These are phyloP conservation scores for Nymphalis c-album DNA, from an alignment of 2,888 invertebrate species.

Conservation along the genomic window DNA sequence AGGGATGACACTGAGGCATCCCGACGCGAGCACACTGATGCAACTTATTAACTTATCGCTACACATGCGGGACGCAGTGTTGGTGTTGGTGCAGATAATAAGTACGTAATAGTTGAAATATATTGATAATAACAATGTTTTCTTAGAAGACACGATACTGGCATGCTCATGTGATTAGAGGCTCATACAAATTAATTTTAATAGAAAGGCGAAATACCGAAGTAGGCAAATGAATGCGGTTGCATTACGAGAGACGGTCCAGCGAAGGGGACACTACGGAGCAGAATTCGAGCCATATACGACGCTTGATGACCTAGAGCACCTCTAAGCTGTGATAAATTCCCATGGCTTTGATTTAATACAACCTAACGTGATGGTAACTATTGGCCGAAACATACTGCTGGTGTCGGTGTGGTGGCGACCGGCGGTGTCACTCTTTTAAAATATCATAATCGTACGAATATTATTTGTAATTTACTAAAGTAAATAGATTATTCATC, in stretches of 20 bases:
- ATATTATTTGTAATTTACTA: too few species aligned
- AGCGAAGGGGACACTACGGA: background rate
- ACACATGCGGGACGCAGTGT: too few species aligned
- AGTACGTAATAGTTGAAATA: background rate
- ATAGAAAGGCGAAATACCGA: conserved; percentile 9
- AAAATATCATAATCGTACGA: too few species aligned
- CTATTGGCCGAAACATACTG: background rate
- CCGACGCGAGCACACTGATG: too few species aligned
- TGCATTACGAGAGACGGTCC: background rate
- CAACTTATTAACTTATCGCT: too few species aligned
- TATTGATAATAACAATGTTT: background rate
- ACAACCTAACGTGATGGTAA: background rate
- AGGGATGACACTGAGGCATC: too few species aligned
- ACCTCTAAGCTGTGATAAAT: conserved; percentile 5
- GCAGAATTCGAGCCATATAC: conserved; percentile 6
- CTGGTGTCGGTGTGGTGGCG: too few species aligned
- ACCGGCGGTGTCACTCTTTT: too few species aligned
- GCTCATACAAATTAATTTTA: background rate
- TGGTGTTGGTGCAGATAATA: too few species aligned
- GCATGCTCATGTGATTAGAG: background rate
- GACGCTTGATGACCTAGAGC: background rate
- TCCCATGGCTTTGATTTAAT: conserved; percentile 12
- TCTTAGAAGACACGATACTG: background rate
- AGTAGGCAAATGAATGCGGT: conserved; percentile 21
- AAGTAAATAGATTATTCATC: too few species aligned